These are phyloP conservation scores for Scophthalmus maximus DNA, from an alignment of 2,113 vertebrate species.

Conservation along the genomic window DNA sequence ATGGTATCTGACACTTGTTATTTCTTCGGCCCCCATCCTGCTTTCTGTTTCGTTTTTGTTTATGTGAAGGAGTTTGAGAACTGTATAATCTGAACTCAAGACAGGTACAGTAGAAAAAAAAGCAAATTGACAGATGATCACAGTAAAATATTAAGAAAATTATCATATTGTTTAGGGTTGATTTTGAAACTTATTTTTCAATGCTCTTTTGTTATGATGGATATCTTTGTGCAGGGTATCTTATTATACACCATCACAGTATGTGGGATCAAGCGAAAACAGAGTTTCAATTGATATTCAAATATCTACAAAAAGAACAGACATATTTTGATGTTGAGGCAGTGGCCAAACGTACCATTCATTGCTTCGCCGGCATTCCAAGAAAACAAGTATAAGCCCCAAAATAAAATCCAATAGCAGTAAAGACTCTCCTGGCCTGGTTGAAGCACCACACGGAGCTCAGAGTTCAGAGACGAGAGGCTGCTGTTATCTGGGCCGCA, in stretches of 20 bases:
- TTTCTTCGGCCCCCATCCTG: no score
- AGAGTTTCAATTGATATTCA: background rate
- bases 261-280: background rate
- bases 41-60: no score
- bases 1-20: no score
- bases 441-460: background rate
- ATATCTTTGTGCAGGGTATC: background rate
- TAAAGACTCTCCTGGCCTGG: background rate
- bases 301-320: background rate
- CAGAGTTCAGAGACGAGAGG: slow-evolving; percentile 4
- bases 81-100: background rate
- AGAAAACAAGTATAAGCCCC: background rate
- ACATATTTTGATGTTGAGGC: background rate
- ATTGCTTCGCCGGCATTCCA: background rate
- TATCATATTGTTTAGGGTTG: background rate
- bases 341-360: background rate
- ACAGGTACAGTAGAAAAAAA: no score
- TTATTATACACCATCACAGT: background rate
- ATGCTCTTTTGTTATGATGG: background rate
- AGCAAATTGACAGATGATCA: background rate
- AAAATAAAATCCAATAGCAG: background rate
- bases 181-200: background rate
- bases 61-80: no score
- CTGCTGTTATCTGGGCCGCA: background rate
- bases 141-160: background rate